Base-by-base conservation (phyloP, 2,888 invertebrate genomes). In the Ryuthela nishihirai region DNA sequence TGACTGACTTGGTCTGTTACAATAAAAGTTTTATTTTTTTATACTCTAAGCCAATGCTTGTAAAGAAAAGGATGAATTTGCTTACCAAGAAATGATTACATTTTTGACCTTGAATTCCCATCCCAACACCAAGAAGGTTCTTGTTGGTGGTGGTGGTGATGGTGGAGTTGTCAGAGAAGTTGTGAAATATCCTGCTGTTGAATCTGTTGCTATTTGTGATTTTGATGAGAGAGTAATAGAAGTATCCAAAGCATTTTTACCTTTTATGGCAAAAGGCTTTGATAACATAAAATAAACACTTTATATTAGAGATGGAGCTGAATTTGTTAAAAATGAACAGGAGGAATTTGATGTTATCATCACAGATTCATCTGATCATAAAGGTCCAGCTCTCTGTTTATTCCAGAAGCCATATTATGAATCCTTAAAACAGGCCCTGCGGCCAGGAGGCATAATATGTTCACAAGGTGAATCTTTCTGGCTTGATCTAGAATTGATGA, bases 71-170 rank as follows among this genome's bases (percentile, higher is more conserved):
- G 99, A 99, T 78, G 99, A 99, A 75, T 95, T 91, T 75, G 83
- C 94, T 0, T 99, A 99, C 74, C 98, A 98, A 75, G 99, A 99
- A 78, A 97, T 97, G 95, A 90, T 98, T 69, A 83, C 94, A 0
- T 93, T 94, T 73, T 75, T 98, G 39, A 93, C 98, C 0, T 76
- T 99, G 2, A 91, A 89, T 72, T 84, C 85, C 66, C 98, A 99
- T 76, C 85, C 87, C 4, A 84, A 86, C 69, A 98, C 98, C 0
- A 62, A 69, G 1, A 65, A 84, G 83, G 82, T 93, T 2, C 78
- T 98, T 26, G 92, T 98, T 65, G 91, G 99, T 18, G 98, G 99
- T 0, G 99, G 98, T 0, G 99, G 98, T 0, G 98, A 99, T 75
- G 99, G 98, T 0, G 99, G 98, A 1, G 95, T 97, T 4, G 91